A percentile compares a stretch with the other conserved stretches of the same genome.
These are phyloP conservation scores for Halesus radiatus DNA, from an alignment of 1,140 invertebrate genomes.

Conservation along the genomic window DNA sequence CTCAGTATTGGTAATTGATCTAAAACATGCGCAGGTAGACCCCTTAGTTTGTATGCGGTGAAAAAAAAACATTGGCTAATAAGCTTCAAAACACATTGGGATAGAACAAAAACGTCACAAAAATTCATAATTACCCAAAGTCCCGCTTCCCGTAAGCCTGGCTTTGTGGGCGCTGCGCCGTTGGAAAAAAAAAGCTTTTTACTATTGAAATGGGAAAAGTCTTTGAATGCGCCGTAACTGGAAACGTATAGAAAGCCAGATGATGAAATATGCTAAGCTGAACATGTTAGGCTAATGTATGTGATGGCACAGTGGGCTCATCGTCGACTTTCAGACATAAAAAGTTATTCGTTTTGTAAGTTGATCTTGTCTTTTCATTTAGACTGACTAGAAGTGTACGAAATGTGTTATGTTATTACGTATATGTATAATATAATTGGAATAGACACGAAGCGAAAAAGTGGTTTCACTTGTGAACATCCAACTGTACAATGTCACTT, in stretches of 20 bases:
- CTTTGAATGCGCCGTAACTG: conserved; percentile 52
- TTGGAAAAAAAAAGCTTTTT: conserved; percentile 45
- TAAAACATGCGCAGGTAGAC: too few relatives aligned
- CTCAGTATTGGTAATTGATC: too few relatives aligned
- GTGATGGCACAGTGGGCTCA: conserved; percentile 6
- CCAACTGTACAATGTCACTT: too few relatives aligned
- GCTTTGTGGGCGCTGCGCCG: conserved; percentile 42
- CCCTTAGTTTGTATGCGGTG: neutral
- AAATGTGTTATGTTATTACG: too few relatives aligned
- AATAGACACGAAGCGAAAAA: too few relatives aligned
- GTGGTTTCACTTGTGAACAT: too few relatives aligned
- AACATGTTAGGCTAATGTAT: conserved; percentile 54
- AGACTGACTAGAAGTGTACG: too few relatives aligned
- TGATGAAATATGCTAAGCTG: conserved; percentile 55
- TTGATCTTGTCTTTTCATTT: too few relatives aligned
- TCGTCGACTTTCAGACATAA: neutral
- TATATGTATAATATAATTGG: too few relatives aligned
- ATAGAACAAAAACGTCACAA: conserved; percentile 42
- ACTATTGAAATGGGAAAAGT: conserved; percentile 45
- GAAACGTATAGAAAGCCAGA: conserved; percentile 49
- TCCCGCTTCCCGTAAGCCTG: conserved; percentile 41
- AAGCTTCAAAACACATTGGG: conserved; percentile 51
- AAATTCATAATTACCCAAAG: conserved; percentile 54
- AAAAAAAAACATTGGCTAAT: conserved; percentile 43
- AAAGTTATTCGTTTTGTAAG: too few relatives aligned